phyloP scores from a whole-genome alignment of 37 sponge, comb jelly and placozoan species.

The Aplysina aerophoba region DNA sequence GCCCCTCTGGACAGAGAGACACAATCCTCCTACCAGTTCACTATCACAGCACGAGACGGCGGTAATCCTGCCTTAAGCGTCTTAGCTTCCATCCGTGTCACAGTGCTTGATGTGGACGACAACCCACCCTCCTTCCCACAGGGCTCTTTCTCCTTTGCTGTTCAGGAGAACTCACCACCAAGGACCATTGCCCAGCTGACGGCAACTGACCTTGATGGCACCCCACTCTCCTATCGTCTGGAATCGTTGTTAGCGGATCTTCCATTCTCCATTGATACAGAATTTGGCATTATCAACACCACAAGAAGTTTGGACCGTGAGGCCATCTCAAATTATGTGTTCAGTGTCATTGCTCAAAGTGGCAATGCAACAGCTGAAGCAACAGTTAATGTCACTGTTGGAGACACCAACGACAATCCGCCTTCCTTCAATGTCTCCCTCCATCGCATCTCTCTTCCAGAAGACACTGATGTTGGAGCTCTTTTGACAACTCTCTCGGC shows the following conservation, averaged over 20 bases:
- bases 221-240: slow-evolving; percentile 42
- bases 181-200: slow-evolving; percentile 38
- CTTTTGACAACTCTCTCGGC: slow-evolving; percentile 49
- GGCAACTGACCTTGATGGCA: slow-evolving; percentile 74
- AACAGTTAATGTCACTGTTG: background rate
- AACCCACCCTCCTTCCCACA: slow-evolving; percentile 42
- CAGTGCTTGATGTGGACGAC: slow-evolving; percentile 51
- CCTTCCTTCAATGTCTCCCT: slow-evolving; percentile 10
- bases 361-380: background rate
- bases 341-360: slow-evolving; percentile 22
- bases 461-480: slow-evolving; percentile 24
- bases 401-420: slow-evolving; percentile 48
- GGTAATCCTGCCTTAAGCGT: slow-evolving; percentile 28
- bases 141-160: background rate
- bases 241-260: background rate
- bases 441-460: slow-evolving; percentile 35
- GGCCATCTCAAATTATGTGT: background rate
- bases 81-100: slow-evolving; percentile 10
- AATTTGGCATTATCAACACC: slow-evolving; percentile 46
- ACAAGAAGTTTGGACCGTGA: slow-evolving; percentile 11
- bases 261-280: slow-evolving; percentile 46
- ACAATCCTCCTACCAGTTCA: slow-evolving; percentile 22
- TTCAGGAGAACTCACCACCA: slow-evolving; percentile 54
- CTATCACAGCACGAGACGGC: slow-evolving; percentile 52
- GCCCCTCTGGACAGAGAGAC: slow-evolving; percentile 73